Base-by-base conservation (phyloP, 2,888 invertebrate species). In the Camponotus fellah region DNA sequence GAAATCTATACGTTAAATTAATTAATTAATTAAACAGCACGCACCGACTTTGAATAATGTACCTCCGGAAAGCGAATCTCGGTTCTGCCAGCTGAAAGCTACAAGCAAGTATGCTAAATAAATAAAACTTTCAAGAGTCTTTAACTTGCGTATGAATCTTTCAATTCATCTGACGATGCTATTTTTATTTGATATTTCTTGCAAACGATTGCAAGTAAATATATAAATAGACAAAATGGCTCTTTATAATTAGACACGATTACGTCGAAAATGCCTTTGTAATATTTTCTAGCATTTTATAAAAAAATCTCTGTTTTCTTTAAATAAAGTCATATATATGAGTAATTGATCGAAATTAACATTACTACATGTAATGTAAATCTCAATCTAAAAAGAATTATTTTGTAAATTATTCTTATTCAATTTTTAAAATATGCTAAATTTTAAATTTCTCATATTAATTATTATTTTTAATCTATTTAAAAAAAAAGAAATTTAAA, bases 51-150 rank as follows among this genome's bases (percentile, higher is more conserved):
- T n/a, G 56, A 43, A 60, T 58, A 8, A 43, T 60, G 64, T 34
- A 40, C 17, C 32, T 53, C n/a, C 32, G 12, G 3, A 43, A 69
- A 58, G 34, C 14, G 26, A 9, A 26, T 53, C 14, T 58, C 34
- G 60, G 26, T 71, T 46, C 46, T 34, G 34, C 60, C 46, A 58
- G 17, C 60, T 34, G 17, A 60, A 80, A 79, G 60, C 71, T 60
- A 71, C 46, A 79, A 80, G 79, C 79, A 80, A 46, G 60, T 80
- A 60, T 34, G 72, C 79, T 34, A 72, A 71, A 79, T 34, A 79
- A 71, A 71, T 14, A 80, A 60, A 72, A 80, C 17, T 71, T n/a
- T 37, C n/a, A 12, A 46, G 17, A 37, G 21, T 43, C 21, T 76
- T 5, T 4, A 17, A 34, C 10, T 79, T 56, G 6, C 56, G 12